phyloP scores from a whole-genome alignment of 2,888 invertebrate species.

The Melieria picta region DNA sequence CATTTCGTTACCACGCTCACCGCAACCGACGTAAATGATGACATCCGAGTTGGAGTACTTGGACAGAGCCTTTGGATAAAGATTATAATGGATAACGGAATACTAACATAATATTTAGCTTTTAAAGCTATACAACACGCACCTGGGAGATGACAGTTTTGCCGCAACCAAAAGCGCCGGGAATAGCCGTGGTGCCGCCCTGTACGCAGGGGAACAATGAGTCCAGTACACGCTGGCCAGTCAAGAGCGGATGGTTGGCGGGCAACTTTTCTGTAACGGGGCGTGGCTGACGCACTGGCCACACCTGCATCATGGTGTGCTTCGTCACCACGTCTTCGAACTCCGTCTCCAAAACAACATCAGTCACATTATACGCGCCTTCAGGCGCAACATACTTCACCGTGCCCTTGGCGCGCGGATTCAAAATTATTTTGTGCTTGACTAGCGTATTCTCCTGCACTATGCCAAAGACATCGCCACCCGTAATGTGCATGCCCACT shows the following conservation, averaged over 20 bases:
- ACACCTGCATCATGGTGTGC: slow-evolving; percentile 97
- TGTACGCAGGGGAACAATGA: slow-evolving; percentile 98
- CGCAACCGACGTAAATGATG: slow-evolving; percentile 99
- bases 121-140: background rate
- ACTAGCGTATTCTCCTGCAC: slow-evolving; percentile 98
- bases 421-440: slow-evolving; percentile 94
- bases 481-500: slow-evolving; percentile 95
- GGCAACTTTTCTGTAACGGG: slow-evolving; percentile 97
- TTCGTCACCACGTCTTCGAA: slow-evolving; percentile 93
- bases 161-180: slow-evolving; percentile 99
- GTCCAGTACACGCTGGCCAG: slow-evolving; percentile 97
- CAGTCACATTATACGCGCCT: slow-evolving; percentile 93
- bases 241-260: slow-evolving; percentile 96
- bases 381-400: slow-evolving; percentile 93
- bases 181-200: slow-evolving; percentile 98
- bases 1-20: slow-evolving; percentile 99
- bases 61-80: slow-evolving; percentile 82
- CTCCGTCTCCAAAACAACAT: slow-evolving; percentile 94
- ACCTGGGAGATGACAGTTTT: slow-evolving; percentile 76
- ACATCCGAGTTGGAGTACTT: slow-evolving; percentile 99
- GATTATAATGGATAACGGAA: background rate
- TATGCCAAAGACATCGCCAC: slow-evolving; percentile 94
- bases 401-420: slow-evolving; percentile 95
- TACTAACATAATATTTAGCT: too few species aligned
- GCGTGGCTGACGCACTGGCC: slow-evolving; percentile 98